Base-by-base conservation (phyloP, 2,888 invertebrate species). In the Tipula unca region DNA sequence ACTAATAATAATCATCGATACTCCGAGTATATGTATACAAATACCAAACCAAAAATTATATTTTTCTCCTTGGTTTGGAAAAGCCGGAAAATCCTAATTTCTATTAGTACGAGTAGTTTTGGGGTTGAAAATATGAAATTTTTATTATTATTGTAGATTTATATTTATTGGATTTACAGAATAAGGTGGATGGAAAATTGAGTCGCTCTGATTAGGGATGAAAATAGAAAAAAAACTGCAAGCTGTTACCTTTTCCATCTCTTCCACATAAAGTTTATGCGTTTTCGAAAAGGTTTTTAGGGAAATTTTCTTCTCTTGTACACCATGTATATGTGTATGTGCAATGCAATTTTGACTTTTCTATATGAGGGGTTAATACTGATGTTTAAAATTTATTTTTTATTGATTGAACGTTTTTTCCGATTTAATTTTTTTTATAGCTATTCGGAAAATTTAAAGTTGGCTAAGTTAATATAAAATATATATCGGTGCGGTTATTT, bases 31-130 rank as follows among this genome's bases (percentile, higher is more conserved):
- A 6, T 32, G 32, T 32, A 17, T 32, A 32, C 17, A 17, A 54
- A 39, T 39, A 39, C 39, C 6, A 48, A 69, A 69, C 69, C 69
- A 69, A 69, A 69, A 69, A 69, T 69, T 25, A 25, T 25, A 25
- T 69, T 69, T 69, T 69, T 8, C 25, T 69, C 17, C 17, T 17
- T 48, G 48, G 69, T 69, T 69, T 69, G 69, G 69, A 20, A 69
- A 69, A 69, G 25, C 69, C 69, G 69, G 69, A 69, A 69, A 69
- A 69, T 69, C 69, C 69, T 69, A 69, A 69, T 69, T 69, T 69
- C 69, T 69, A 69, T 69, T 69, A 69, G 69, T 69, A 69, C 69
- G 69, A 69, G 69, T 69, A 69, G 69, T 69, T 69, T 69, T 69
- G 69, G 69, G 69, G 69, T 69, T 69, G 69, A 20, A 69, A 69